Evolutionary conservation across 1,140 invertebrate genomes (phyloP).

Genomic region (Artemia franciscana): DNA sequence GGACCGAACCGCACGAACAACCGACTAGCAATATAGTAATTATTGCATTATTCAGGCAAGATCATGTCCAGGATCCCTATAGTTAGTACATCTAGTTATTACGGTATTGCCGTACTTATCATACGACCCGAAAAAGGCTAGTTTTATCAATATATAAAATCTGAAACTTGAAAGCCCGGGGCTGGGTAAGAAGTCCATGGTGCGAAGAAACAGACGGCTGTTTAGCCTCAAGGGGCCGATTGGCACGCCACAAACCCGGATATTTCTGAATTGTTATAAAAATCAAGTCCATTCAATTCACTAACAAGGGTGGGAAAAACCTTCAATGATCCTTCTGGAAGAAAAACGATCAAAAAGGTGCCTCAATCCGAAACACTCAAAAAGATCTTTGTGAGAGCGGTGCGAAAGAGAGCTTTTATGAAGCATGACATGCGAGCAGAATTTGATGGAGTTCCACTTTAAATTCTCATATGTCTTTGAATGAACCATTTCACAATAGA

Average conservation of each 20-base stretch:
- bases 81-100: not conserved
- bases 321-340: too few relatives aligned
- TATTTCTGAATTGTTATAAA: not conserved
- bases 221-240: not conserved
- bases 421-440: too few relatives aligned
- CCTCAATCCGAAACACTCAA: too few relatives aligned
- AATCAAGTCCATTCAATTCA: not conserved
- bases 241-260: not conserved
- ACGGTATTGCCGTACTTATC: not conserved
- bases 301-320: not conserved
- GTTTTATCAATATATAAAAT: not conserved
- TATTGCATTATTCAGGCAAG: not conserved
- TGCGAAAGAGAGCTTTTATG: too few relatives aligned
- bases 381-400: too few relatives aligned
- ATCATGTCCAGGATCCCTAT: not conserved
- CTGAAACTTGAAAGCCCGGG: not conserved
- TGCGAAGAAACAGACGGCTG: not conserved
- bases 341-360: too few relatives aligned
- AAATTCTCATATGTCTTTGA: too few relatives aligned
- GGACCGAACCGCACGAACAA: too few relatives aligned
- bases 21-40: not conserved
- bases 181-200: not conserved
- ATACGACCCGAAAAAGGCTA: not conserved
- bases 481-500: too few relatives aligned
- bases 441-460: too few relatives aligned